These are phyloP conservation scores for Oncopeltus fasciatus DNA, from an alignment of 1,140 invertebrate genomes.

Conservation along the genomic window DNA sequence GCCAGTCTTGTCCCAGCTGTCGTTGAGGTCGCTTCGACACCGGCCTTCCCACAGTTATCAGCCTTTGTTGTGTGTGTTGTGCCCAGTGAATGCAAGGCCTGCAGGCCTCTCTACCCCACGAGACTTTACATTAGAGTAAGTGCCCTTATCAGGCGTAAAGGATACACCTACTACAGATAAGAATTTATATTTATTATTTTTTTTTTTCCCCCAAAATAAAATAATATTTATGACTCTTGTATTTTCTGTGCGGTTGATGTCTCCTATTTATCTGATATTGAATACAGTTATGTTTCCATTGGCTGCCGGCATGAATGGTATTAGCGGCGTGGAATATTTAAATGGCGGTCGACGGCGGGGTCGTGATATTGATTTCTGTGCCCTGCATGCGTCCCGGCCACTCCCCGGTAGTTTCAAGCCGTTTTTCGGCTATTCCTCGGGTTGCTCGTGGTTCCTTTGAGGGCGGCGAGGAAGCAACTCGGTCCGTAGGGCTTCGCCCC, in stretches of 20 bases:
- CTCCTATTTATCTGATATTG: no score
- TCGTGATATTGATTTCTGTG: constrained; percentile 8
- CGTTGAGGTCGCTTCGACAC: not conserved
- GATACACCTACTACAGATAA: not conserved
- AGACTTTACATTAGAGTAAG: constrained; percentile 5
- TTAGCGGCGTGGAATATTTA: not conserved
- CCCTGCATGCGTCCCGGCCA: not conserved
- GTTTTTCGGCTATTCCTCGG: not conserved
- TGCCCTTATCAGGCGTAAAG: not conserved
- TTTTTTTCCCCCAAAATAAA: not conserved
- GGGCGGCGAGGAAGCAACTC: not conserved
- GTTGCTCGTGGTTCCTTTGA: not conserved
- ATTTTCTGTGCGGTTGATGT: no score
- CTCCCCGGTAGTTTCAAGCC: not conserved
- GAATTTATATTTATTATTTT: not conserved
- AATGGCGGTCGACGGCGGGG: constrained; percentile 2
- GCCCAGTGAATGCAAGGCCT: not conserved
- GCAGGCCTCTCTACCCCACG: not conserved
- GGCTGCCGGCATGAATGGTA: not conserved
- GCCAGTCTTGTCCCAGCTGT: not conserved
- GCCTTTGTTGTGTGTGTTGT: not conserved
- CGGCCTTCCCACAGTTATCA: not conserved
- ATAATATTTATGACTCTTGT: no score
- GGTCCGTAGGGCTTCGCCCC: not conserved
- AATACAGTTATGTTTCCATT: no score